Evolutionary conservation across 2,797 vertebrate genomes (phyloP), one percentile per base, ranked within the genome.

Genomic region (Furcifer pardalis): DNA sequence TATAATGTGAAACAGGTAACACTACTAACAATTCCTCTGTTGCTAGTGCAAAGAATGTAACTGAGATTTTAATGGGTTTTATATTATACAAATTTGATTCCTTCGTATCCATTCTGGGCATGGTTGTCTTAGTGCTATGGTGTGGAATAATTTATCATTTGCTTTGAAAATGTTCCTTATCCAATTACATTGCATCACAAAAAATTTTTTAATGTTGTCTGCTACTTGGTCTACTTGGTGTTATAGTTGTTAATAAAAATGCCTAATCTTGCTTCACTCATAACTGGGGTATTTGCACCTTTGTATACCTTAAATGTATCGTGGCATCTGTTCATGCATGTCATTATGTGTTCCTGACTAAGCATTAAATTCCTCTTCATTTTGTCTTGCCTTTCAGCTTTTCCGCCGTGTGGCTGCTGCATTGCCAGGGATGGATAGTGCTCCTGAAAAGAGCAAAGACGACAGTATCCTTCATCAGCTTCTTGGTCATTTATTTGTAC

Each of bases 1-100:
- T 98, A 98, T 97, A 98, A 98, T 95, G 98, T 98, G 90, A 98
- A 98, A 97, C 98, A 98, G 98, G 98, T 98, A 97, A 94, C 92
- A 88, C 3, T 1, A 0, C 35, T 30, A 17, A 71, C 52, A 32
- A 35, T 2, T 30, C 21, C 78, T 56, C 7, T 7, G 35, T 32
- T 65, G 30, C n/a, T 62, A 76, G 23, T 30, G 6, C n/a, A n/a
- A 46, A n/a, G 21, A 65, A 1, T 17, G 40, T 72, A 42, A 0
- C 9, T 42, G 32, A 10, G 8, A 0, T 46, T 37, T 62, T 75
- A 66, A n/a, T n/a, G 84, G 35, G 13, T 42, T 40, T 75, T 9
- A 10, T 30, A 35, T 71, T 59, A 69, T 80, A 35, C 35, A 49
- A 10, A 76, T 44, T 27, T 69, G 30, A n/a, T 37, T 15, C 35